phyloP scores from a whole-genome alignment of 2,113 vertebrate species.

The Poicephalus meyeri region DNA sequence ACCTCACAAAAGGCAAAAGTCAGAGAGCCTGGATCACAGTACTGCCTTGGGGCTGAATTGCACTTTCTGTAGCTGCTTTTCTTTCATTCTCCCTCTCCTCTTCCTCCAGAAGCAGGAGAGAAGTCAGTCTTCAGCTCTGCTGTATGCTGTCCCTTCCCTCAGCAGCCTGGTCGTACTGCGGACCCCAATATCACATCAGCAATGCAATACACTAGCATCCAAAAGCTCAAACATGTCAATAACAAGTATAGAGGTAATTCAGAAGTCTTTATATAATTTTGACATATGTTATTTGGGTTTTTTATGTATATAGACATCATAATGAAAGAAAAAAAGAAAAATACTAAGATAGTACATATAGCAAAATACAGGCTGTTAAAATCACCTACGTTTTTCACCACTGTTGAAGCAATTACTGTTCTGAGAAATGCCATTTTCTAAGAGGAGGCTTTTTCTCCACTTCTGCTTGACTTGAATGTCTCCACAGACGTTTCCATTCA shows the following conservation, averaged over 20 bases:
- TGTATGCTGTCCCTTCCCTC: background rate
- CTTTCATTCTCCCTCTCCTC: background rate
- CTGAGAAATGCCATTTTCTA: background rate
- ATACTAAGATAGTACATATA: background rate
- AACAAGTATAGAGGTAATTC: background rate
- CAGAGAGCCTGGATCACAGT: background rate
- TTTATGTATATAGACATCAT: background rate
- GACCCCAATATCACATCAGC: background rate
- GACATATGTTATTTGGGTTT: background rate
- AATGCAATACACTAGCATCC: rapidly evolving
- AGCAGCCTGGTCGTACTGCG: background rate
- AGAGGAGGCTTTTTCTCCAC: background rate
- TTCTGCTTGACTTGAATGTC: background rate
- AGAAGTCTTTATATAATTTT: background rate
- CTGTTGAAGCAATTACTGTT: background rate
- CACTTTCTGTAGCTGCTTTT: background rate
- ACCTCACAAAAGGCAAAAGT: background rate
- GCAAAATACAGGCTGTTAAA: background rate
- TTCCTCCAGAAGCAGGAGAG: background rate
- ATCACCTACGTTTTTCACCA: background rate
- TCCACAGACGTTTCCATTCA: background rate
- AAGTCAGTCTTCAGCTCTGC: background rate
- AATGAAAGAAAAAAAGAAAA: background rate
- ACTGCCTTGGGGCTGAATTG: background rate
- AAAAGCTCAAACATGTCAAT: background rate